Conservation (phyloP, 2,113 vertebrate genomes). For the Zootoca vivipara region DNA sequence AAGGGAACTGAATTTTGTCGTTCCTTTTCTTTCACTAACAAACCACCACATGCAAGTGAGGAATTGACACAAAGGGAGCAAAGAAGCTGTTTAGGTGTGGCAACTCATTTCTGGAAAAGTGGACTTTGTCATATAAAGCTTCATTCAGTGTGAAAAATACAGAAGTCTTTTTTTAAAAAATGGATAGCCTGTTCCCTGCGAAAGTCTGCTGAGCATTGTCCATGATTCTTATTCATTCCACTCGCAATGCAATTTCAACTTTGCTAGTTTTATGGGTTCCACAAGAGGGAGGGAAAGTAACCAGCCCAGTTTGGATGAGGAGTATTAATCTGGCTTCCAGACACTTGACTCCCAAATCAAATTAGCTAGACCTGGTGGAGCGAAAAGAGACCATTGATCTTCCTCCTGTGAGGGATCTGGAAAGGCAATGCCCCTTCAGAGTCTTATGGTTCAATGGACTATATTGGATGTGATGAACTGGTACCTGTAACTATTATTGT, state of each 20-base stretch:
- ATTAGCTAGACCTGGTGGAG: neutral
- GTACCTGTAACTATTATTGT: neutral
- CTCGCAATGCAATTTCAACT: neutral
- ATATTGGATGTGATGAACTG: neutral
- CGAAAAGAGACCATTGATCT: neutral
- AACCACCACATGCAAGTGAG: fast-evolving
- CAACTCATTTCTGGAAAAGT: neutral
- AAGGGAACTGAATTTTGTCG: neutral
- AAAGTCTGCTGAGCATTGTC: neutral
- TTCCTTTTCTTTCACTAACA: conserved; percentile 4
- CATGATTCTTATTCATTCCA: neutral
- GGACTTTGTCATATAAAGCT: no score
- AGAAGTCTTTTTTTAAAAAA: neutral
- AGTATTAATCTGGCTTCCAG: neutral
- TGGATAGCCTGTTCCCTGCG: neutral
- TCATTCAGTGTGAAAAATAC: fast-evolving
- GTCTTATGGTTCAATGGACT: neutral
- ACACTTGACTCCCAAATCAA: neutral
- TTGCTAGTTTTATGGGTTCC: neutral
- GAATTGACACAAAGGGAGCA: neutral
- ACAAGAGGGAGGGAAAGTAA: neutral
- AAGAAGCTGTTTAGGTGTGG: neutral
- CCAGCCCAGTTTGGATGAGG: neutral
- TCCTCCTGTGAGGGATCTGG: neutral
- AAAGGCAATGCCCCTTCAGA: neutral